Evolutionary conservation across 2,797 vertebrate genomes (phyloP), one percentile per base, ranked within the genome.

Genomic region (Pangasius sanitwongsei): DNA sequence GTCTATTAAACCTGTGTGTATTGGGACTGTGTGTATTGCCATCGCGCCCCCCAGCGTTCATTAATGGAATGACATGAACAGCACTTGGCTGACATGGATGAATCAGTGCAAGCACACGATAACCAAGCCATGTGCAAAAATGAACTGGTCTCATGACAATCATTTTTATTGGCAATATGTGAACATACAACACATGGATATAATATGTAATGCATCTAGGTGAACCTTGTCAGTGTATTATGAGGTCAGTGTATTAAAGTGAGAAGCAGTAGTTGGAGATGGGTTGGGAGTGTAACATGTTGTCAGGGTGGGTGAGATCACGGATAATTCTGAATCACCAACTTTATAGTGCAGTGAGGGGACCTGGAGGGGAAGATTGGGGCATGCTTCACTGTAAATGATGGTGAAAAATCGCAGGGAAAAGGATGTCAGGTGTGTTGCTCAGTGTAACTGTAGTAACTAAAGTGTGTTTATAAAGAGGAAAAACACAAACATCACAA

Each of bases 31-130:
- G 75, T 75, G 65, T 78, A 90, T 86, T 89, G 90, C 88, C 44
- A 89, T 92, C 72, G 88, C 86, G 91, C 92, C 92, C 85, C 89
- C 91, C 88, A 91, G 92, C 81, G 92, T 87, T 89, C 74, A 92
- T 86, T 87, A 91, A 85, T 78, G 84, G 88, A 92, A 92, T 87
- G 78, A 88, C 92, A 91, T 5, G 6, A 55, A 20, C 13, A 57
- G 20, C 50, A 25, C 53, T 23, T 61, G 37, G 57, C 34, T 61
- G 57, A 13, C 65, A 65, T 50, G 23, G n/a, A 44, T 44, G 44
- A 25, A 44, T 61, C 41, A 48, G n/a, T 50, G 31, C 13, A 61
- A 53, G 25, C n/a, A 72, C 34, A n/a, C 34, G 18, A 75, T 25
- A 67, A 57, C 67, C n/a, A 50, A 77, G 34, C 59, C 13, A 50